Evolutionary conservation across 2,797 vertebrate species (phyloP).

Genomic region (Tamandua tetradactyla): DNA sequence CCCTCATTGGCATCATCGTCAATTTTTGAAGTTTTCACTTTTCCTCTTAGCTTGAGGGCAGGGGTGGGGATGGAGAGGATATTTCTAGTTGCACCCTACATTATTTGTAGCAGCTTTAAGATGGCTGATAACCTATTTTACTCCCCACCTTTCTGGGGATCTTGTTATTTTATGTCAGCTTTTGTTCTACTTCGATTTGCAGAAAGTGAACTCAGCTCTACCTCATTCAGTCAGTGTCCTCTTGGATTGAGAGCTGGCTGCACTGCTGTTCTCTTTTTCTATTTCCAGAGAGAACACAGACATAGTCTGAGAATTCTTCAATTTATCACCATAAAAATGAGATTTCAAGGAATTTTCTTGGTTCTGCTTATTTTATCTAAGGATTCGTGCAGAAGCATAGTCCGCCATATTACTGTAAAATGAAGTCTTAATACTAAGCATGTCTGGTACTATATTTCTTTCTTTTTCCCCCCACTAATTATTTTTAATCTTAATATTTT

Average conservation of each 20-base stretch:
- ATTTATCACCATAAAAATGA: neutral
- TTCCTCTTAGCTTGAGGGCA: neutral
- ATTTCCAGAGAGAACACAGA: neutral
- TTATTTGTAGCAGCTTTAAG: neutral
- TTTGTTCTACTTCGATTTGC: neutral
- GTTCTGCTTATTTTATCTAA: neutral
- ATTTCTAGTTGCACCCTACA: neutral
- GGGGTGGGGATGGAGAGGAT: too few species aligned
- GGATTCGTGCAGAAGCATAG: neutral
- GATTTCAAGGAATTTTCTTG: neutral
- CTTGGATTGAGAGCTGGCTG: neutral
- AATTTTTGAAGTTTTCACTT: neutral
- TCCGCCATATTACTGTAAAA: neutral
- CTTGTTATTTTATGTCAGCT: neutral
- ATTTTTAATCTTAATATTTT: neutral
- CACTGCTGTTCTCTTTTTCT: neutral
- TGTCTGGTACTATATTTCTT: neutral
- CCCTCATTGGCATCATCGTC: too few species aligned
- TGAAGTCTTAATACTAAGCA: neutral
- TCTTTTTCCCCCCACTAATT: neutral
- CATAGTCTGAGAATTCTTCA: neutral
- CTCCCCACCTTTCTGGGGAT: neutral
- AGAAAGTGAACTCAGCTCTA: neutral
- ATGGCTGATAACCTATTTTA: neutral
- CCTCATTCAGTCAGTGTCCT: too few species aligned